Evolutionary conservation across 2,797 vertebrate species (phyloP).

Genomic region (Arctocebus calabarensis): DNA sequence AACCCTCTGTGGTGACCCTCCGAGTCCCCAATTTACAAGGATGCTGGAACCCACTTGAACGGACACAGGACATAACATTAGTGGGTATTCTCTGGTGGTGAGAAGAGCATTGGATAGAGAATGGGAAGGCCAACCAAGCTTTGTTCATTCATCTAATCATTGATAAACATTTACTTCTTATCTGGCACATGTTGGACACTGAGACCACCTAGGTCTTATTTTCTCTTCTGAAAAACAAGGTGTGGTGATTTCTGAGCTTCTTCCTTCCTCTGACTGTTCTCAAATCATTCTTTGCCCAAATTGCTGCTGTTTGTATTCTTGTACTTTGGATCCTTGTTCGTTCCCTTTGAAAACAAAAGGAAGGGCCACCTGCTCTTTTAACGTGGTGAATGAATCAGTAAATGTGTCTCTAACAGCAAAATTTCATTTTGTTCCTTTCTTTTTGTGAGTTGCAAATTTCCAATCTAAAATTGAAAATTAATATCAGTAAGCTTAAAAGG

Average conservation of each 20-base stretch:
- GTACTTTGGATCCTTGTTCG: background rate
- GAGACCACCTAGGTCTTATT: background rate
- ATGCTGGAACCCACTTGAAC: background rate
- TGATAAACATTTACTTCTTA: background rate
- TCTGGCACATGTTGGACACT: background rate
- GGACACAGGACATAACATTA: background rate
- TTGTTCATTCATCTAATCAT: background rate
- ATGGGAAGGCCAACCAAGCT: background rate
- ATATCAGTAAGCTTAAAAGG: background rate
- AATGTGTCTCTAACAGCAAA: background rate
- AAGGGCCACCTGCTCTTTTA: background rate
- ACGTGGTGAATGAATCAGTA: background rate
- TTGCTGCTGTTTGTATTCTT: background rate
- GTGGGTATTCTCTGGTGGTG: background rate
- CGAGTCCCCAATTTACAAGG: background rate
- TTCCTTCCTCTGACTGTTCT: background rate
- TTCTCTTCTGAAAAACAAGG: background rate
- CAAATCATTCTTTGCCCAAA: background rate
- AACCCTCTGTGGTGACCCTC: background rate
- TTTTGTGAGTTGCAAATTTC: conserved; percentile 18
- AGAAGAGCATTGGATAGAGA: background rate
- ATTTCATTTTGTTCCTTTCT: background rate
- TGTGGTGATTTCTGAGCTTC: background rate
- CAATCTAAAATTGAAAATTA: conserved; percentile 55
- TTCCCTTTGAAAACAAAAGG: background rate